Conservation (phyloP, 2,888 invertebrate species). For the Tinea semifulvella region DNA sequence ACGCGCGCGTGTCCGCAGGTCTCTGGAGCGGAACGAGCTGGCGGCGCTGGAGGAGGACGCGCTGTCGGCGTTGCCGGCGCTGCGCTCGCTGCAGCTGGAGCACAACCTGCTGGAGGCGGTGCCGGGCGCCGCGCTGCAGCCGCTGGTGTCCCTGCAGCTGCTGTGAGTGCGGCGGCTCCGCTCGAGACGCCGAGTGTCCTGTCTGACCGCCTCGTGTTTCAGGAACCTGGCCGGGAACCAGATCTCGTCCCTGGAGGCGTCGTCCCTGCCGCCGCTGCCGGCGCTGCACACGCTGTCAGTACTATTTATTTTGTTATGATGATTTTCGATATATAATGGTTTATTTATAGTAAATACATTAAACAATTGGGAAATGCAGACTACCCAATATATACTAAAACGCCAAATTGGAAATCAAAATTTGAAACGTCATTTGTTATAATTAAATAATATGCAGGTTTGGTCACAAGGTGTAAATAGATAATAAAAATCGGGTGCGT, state of each 20-base stretch:
- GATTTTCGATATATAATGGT: no score
- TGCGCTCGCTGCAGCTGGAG: conserved; percentile 64
- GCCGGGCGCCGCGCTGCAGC: conserved; percentile 60
- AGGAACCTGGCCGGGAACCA: conserved; percentile 83
- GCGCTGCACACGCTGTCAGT: conserved; percentile 85
- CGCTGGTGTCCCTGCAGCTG: conserved; percentile 61
- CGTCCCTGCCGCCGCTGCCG: conserved; percentile 75
- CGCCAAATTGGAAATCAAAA: no score
- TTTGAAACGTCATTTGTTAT: no score
- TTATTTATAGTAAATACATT: no score
- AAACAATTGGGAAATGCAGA: no score
- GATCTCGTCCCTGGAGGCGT: conserved; percentile 72
- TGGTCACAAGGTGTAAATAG: no score
- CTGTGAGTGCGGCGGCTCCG: no score
- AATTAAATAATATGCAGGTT: no score
- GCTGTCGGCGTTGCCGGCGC: conserved; percentile 65
- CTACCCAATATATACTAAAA: no score
- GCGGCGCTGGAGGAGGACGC: conserved; percentile 71
- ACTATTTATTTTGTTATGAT: no score
- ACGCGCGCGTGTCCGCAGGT: conserved; percentile 72
- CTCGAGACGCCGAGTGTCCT: conserved; percentile 70
- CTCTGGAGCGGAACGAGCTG: conserved; percentile 77
- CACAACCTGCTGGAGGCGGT: conserved; percentile 77
- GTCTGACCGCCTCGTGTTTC: conserved; percentile 60
- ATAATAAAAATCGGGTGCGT: no score